Percentiles rank a stretch among this genome's conserved stretches.
phyloP scores from a whole-genome alignment of 2,113 vertebrate species.

The Dipodomys stephensi region DNA sequence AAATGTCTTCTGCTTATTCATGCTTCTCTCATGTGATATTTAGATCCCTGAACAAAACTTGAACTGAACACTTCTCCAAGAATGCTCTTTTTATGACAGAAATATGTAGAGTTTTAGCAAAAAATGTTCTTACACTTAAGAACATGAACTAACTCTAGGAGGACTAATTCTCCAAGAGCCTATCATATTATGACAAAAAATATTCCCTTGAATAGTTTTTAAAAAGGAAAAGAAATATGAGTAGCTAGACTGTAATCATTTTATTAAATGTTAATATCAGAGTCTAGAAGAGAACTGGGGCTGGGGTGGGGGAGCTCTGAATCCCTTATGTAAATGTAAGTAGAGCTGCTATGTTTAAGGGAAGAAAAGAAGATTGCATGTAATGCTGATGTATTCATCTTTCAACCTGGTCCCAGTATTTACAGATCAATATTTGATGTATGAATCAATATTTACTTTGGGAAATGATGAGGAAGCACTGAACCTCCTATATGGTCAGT shows the following conservation, averaged over 20 bases:
- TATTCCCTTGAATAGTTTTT: slow-evolving; percentile 9
- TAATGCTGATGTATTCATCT: slow-evolving; percentile 9
- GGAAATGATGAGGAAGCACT: background rate
- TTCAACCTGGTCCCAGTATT: background rate
- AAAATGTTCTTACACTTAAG: background rate
- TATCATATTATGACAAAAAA: background rate
- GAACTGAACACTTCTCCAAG: slow-evolving; percentile 20
- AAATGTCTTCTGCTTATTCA: slow-evolving; percentile 51
- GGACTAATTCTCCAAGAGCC: background rate
- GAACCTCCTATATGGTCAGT: background rate
- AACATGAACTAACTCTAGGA: slow-evolving; percentile 13
- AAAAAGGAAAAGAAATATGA: slow-evolving; percentile 28
- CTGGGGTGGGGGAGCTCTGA: background rate
- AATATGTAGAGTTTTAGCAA: background rate
- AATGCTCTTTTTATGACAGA: background rate
- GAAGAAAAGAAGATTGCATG: background rate
- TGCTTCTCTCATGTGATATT: background rate
- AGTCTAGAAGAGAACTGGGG: background rate
- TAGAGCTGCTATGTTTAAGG: background rate
- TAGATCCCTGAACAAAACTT: slow-evolving; percentile 30
- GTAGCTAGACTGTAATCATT: background rate
- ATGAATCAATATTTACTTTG: slow-evolving; percentile 4
- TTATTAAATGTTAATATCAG: slow-evolving; percentile 11
- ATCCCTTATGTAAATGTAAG: background rate
- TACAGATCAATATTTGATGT: slow-evolving; percentile 36